phyloP scores from a whole-genome alignment of 2,888 invertebrate genomes.

The Euclidia mi region DNA sequence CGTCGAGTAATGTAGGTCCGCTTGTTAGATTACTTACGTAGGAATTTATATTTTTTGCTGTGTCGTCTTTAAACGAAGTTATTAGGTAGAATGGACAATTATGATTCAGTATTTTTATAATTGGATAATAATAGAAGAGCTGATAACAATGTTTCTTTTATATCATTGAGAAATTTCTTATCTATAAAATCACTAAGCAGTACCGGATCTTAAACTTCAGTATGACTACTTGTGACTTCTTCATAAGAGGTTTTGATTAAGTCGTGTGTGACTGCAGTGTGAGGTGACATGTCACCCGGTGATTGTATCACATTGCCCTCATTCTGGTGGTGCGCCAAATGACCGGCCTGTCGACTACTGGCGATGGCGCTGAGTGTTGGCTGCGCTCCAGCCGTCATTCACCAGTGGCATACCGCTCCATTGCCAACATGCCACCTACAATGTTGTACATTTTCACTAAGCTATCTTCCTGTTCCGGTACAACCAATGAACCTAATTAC shows the following conservation, averaged over 20 bases:
- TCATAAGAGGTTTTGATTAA: conserved; percentile 17
- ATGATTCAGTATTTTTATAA: not conserved
- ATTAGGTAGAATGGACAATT: not conserved
- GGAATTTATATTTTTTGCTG: conserved; percentile 17
- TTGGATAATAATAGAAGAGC: no score
- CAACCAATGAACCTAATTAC: conserved; percentile 22
- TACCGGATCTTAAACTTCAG: no score
- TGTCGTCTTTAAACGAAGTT: conserved; percentile 7
- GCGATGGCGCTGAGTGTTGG: conserved; percentile 60
- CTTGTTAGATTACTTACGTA: conserved; percentile 23
- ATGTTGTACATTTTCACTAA: conserved; percentile 55
- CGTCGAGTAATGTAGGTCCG: conserved; percentile 26
- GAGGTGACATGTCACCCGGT: conserved; percentile 50
- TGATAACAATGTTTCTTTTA: no score
- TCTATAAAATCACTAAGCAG: no score
- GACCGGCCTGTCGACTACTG: conserved; percentile 58
- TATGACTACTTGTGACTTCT: conserved; percentile 9
- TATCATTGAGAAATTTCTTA: no score
- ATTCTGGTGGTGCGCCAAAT: conserved; percentile 75
- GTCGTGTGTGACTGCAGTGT: not conserved
- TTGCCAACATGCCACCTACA: conserved; percentile 67
- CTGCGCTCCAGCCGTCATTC: conserved; percentile 72
- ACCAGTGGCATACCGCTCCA: conserved; percentile 56
- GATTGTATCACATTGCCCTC: conserved; percentile 72
- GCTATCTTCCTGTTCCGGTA: conserved; percentile 81